These are phyloP conservation scores for Delia radicum DNA, from an alignment of 1,140 invertebrate species.

Conservation along the genomic window DNA sequence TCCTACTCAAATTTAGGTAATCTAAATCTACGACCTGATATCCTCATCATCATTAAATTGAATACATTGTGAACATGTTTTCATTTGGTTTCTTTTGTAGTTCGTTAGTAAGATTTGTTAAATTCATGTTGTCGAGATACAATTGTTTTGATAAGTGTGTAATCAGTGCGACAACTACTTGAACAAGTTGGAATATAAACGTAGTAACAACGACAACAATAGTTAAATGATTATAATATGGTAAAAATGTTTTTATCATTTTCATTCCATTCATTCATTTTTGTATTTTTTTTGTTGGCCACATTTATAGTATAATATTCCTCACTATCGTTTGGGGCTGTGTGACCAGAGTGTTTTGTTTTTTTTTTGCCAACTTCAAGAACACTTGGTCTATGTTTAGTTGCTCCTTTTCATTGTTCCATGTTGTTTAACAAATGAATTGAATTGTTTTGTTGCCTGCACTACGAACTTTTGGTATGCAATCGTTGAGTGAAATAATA, in stretches of 20 bases:
- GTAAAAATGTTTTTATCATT: neutral
- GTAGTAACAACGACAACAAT: conserved; percentile 1
- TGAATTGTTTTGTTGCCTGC: neutral
- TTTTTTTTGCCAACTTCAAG: neutral
- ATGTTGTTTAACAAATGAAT: neutral
- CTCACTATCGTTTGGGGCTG: neutral
- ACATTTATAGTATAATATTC: neutral
- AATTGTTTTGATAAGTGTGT: conserved; percentile 10
- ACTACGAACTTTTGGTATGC: neutral
- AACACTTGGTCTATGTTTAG: neutral
- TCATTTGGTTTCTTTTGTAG: too few species aligned
- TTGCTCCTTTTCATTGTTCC: neutral
- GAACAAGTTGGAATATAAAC: neutral
- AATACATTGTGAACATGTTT: too few species aligned
- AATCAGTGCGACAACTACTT: conserved; percentile 13
- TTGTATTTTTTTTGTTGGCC: neutral
- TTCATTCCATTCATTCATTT: neutral
- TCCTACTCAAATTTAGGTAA: too few species aligned
- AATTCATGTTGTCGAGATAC: conserved; percentile 6
- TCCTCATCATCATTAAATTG: too few species aligned
- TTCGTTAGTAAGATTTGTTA: neutral
- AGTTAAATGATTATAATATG: conserved; percentile 11
- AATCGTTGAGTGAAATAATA: neutral
- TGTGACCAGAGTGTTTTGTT: neutral
- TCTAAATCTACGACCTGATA: too few species aligned